Conservation (phyloP, 2,113 vertebrate genomes). For the Bos javanicus region DNA sequence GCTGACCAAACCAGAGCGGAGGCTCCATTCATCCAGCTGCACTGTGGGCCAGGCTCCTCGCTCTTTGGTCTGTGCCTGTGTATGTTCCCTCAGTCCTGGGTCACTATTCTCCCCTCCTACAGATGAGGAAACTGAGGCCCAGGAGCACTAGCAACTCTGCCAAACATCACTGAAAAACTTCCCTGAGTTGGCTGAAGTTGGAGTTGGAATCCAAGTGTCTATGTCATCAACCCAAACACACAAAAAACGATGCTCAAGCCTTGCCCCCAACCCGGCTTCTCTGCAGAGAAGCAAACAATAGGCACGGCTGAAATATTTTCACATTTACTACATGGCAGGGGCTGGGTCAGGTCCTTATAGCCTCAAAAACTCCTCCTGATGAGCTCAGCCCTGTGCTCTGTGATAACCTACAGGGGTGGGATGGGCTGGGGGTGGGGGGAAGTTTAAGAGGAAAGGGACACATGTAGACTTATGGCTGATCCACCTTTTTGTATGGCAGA, state of each 20-base stretch:
- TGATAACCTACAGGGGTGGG: background rate
- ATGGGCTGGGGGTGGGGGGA: background rate
- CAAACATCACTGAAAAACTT: background rate
- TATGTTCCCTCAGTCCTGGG: too few relatives aligned
- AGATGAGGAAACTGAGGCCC: background rate
- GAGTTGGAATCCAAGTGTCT: background rate
- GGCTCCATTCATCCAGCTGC: rapidly evolving
- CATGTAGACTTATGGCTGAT: background rate
- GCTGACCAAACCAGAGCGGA: background rate
- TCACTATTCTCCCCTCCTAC: background rate
- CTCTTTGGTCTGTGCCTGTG: background rate
- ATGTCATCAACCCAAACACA: background rate
- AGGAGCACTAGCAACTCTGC: background rate
- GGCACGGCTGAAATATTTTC: rapidly evolving
- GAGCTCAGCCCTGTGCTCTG: background rate
- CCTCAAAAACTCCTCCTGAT: background rate
- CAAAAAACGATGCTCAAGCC: rapidly evolving
- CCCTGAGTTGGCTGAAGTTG: background rate
- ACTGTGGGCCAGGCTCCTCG: background rate
- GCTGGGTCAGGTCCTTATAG: background rate
- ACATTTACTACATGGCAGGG: rapidly evolving
- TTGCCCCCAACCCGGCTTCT: rapidly evolving
- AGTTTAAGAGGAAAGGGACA: background rate
- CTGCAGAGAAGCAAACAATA: background rate
- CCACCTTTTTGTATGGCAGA: background rate